Conservation (phyloP, 1,140 invertebrate species). For the Papilio polytes region DNA sequence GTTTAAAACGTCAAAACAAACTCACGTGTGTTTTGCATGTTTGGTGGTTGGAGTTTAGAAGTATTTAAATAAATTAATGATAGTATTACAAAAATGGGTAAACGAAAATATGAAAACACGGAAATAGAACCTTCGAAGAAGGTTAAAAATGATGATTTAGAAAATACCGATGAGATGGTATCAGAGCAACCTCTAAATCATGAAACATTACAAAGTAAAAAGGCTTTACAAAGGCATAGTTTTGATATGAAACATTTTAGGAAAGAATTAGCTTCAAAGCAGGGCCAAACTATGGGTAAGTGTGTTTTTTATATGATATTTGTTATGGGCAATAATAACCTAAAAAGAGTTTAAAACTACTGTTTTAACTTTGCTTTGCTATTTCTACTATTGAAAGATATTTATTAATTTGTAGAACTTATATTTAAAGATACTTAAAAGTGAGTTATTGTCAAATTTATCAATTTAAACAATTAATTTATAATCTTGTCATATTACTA, state of each 20-base stretch:
- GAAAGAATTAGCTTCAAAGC: constrained; percentile 71
- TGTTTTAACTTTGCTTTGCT: not conserved
- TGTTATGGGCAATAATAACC: not conserved
- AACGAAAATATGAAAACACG: constrained; percentile 69
- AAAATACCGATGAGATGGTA: constrained; percentile 47
- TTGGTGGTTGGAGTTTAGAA: constrained; percentile 3
- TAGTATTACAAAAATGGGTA: constrained; percentile 62
- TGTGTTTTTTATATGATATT: not conserved
- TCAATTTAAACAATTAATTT: not conserved
- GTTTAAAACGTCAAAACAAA: constrained; percentile 58
- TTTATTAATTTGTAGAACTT: not conserved
- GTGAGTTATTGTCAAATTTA: no score
- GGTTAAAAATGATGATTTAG: constrained; percentile 46
- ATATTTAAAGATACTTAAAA: not conserved
- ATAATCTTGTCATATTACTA: not conserved
- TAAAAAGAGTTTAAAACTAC: not conserved
- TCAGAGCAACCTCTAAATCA: constrained; percentile 64
- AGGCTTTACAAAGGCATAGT: constrained; percentile 45
- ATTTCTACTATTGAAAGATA: not conserved
- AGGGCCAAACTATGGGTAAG: constrained; percentile 78
- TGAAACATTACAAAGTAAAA: constrained; percentile 44
- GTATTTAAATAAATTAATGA: constrained; percentile 5
- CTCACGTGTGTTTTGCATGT: constrained; percentile 53
- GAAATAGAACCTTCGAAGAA: constrained; percentile 54
- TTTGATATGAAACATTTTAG: constrained; percentile 82